Percentiles rank a stretch among this genome's conserved stretches.
Conservation (phyloP, 1,140 invertebrate species). For the Listronotus bonariensis region DNA sequence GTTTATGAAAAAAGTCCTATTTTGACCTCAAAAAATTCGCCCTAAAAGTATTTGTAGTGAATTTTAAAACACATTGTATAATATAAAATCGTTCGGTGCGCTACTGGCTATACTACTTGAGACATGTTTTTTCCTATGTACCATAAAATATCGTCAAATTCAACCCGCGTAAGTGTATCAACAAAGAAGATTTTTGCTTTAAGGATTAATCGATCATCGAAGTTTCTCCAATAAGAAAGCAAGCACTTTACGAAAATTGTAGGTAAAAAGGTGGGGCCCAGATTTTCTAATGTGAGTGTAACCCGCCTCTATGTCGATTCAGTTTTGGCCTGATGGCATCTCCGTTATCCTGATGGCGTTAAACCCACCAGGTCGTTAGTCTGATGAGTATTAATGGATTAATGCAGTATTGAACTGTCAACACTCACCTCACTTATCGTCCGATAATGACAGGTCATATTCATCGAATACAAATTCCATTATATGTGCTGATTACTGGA, state of each 20-base stretch:
- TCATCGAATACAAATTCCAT: no score
- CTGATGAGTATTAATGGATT: constrained; percentile 54
- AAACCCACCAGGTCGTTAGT: constrained; percentile 49
- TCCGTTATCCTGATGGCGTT: constrained; percentile 34
- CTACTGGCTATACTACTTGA: neutral
- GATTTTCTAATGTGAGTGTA: constrained; percentile 32
- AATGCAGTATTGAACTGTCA: constrained; percentile 54
- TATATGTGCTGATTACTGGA: no score
- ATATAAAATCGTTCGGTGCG: no score
- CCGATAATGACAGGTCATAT: constrained; percentile 31
- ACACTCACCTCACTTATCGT: constrained; percentile 42
- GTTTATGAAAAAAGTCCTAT: no score
- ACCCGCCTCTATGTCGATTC: constrained; percentile 30
- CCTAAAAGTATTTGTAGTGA: no score
- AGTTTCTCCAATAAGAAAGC: constrained; percentile 32
- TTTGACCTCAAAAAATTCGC: no score
- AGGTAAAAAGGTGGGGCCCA: constrained; percentile 35
- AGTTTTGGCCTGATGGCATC: constrained; percentile 27
- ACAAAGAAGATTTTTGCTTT: constrained; percentile 26
- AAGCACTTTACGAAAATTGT: constrained; percentile 36
- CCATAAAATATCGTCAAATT: constrained; percentile 22
- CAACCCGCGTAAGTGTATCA: constrained; percentile 24
- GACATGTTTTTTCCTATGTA: constrained; percentile 12
- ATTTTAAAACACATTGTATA: no score
- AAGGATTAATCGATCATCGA: constrained; percentile 33